These are phyloP conservation scores for Cyphomyrus plagiostoma DNA, from an alignment of 2,113 vertebrate genomes.

Conservation along the genomic window DNA sequence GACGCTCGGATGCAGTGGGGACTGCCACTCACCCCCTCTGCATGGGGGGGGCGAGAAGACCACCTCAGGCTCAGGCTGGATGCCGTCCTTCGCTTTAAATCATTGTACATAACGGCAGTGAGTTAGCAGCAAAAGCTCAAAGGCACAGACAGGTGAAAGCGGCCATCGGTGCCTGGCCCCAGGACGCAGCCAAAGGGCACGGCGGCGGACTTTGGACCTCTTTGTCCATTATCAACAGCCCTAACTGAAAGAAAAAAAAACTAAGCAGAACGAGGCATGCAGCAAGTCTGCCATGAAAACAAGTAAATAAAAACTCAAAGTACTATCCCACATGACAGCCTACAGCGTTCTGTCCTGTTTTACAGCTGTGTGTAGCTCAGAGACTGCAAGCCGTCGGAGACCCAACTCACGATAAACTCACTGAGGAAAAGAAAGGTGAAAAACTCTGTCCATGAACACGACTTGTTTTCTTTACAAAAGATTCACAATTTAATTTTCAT, in stretches of 20 bases:
- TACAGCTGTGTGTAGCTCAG: background rate
- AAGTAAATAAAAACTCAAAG: background rate
- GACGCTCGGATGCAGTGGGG: slow-evolving; percentile 52
- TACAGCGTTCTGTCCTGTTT: background rate
- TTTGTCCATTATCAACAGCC: background rate
- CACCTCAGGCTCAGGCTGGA: slow-evolving; percentile 35
- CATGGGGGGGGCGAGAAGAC: slow-evolving; percentile 12
- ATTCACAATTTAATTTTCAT: background rate
- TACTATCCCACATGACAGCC: background rate
- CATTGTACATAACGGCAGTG: background rate
- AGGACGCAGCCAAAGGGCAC: background rate
- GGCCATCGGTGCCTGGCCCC: background rate
- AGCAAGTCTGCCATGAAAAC: background rate
- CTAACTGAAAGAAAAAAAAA: background rate
- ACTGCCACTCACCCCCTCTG: slow-evolving; percentile 43
- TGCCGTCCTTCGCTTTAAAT: background rate
- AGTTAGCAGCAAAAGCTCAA: background rate
- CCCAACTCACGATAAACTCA: background rate
- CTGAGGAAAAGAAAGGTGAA: background rate
- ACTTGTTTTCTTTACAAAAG: background rate
- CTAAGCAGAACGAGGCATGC: background rate
- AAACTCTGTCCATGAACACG: background rate
- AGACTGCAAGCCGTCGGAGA: background rate
- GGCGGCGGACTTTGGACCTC: background rate
- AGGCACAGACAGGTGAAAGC: background rate